A percentile compares a stretch with the other conserved stretches of the same genome.
Evolutionary conservation across 2,888 invertebrate genomes (phyloP).

Genomic region (Arrhopalites spinosus): DNA sequence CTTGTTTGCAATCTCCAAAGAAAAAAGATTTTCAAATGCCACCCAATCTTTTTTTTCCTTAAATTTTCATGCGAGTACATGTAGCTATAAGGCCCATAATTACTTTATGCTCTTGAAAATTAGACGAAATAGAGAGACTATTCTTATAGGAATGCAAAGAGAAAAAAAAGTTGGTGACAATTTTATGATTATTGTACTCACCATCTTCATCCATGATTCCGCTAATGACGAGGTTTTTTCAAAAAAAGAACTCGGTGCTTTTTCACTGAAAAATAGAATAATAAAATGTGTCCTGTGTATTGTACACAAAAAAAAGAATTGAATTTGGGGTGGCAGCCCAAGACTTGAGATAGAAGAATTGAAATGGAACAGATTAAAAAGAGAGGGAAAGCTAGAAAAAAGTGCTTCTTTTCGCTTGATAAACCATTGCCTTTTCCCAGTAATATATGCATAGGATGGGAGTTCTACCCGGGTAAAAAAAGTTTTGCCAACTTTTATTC

Average conservation of each 20-base stretch:
- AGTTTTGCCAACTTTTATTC: too few species aligned
- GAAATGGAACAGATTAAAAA: not conserved
- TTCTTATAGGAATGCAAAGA: not conserved
- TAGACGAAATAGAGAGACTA: not conserved
- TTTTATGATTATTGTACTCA: conserved; percentile 23
- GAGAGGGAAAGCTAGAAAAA: too few species aligned
- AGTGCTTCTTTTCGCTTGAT: not conserved
- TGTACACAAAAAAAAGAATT: too few species aligned
- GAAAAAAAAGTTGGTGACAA: conserved; percentile 10
- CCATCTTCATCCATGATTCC: not conserved
- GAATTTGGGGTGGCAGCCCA: not conserved
- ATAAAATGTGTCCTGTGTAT: too few species aligned
- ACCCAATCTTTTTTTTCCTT: conserved; percentile 1
- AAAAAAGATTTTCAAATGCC: conserved; percentile 5
- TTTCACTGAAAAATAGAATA: not conserved
- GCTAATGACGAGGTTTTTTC: not conserved
- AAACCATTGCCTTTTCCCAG: too few species aligned
- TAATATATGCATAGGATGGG: not conserved
- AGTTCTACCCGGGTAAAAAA: not conserved
- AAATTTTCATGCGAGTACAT: not conserved
- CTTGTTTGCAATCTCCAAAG: too few species aligned
- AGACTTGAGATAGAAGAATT: not conserved
- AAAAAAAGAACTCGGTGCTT: not conserved
- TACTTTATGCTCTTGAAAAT: conserved; percentile 20
- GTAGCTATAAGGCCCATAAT: conserved; percentile 3